Conservation (phyloP, 2,888 invertebrate species). For the Zonitis immaculata region DNA sequence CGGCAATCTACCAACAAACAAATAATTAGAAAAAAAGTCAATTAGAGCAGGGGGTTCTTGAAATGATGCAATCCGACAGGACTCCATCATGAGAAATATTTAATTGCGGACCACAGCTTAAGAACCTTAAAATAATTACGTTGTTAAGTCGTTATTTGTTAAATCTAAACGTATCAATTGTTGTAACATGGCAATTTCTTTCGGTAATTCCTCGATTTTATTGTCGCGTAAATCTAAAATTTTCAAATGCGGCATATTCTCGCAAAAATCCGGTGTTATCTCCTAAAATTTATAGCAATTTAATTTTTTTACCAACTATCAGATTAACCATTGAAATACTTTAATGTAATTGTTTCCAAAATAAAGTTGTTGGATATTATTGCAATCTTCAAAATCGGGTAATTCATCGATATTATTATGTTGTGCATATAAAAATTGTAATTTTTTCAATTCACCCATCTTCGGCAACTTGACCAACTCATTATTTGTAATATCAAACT, state of each 20-base stretch:
- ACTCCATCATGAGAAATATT: no score
- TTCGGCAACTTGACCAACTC: constrained; percentile 60
- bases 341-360: constrained; percentile 77
- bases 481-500: constrained; percentile 71
- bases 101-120: no score
- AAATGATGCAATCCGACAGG: no score
- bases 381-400: constrained; percentile 74
- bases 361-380: constrained; percentile 72
- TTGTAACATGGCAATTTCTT: constrained; percentile 70
- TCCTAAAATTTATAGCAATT: constrained; percentile 51
- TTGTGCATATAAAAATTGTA: constrained; percentile 72
- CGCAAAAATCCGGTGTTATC: constrained; percentile 66
- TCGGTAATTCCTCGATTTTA: constrained; percentile 69
- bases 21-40: no score
- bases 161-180: constrained; percentile 78
- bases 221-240: constrained; percentile 79
- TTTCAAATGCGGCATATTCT: constrained; percentile 66
- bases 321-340: constrained; percentile 50
- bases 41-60: no score
- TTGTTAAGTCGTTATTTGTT: constrained; percentile 65
- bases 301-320: neutral
- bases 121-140: constrained; percentile 33
- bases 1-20: constrained; percentile 57
- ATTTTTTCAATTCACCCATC: constrained; percentile 67
- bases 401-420: constrained; percentile 74